Evolutionary conservation across 2,113 vertebrate species (phyloP).

Genomic region (Mellivora capensis): DNA sequence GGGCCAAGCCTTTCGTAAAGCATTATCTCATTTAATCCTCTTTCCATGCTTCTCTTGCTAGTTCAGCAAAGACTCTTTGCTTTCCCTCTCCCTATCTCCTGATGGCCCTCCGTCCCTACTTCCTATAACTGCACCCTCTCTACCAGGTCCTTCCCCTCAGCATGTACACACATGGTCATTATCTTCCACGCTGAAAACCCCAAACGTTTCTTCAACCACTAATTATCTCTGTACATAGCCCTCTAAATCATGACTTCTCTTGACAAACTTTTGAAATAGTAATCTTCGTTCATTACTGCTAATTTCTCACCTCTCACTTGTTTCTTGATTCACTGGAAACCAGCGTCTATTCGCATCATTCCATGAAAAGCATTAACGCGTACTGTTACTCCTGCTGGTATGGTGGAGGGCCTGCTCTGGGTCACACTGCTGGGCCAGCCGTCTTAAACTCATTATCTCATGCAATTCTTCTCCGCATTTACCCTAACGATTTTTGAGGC

Average conservation of each 20-base stretch:
- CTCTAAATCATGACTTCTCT: background rate
- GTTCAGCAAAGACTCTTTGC: background rate
- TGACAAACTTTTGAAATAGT: background rate
- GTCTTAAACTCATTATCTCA: background rate
- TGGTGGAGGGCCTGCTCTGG: background rate
- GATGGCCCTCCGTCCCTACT: background rate
- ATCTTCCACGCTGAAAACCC: background rate
- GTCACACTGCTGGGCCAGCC: no score
- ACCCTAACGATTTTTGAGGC: background rate
- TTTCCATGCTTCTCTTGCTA: background rate
- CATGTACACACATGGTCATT: background rate
- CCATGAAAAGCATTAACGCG: background rate
- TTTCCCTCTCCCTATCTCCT: background rate
- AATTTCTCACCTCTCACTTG: background rate
- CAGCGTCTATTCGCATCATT: background rate
- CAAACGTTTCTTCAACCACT: background rate
- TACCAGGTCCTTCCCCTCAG: background rate
- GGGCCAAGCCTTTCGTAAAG: background rate
- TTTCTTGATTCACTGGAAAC: background rate
- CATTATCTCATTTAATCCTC: background rate
- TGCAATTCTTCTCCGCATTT: background rate
- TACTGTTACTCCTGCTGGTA: background rate
- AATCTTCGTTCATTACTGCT: background rate
- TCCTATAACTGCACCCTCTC: background rate
- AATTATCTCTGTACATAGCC: background rate